Evolutionary conservation across 2,113 vertebrate genomes (phyloP).

Genomic region (Patagioenas fasciata): DNA sequence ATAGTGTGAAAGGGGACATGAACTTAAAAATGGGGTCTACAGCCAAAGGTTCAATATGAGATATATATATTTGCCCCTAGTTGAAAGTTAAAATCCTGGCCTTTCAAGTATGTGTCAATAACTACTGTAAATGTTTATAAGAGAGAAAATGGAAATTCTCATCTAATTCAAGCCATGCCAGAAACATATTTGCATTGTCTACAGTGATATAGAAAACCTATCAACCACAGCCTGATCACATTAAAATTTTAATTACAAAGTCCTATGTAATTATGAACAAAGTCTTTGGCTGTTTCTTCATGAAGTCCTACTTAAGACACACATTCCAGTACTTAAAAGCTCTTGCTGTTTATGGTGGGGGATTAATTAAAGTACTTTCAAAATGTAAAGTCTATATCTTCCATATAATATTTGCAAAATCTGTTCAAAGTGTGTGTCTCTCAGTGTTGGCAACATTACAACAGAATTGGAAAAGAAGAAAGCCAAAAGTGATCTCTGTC

Average conservation of each 20-base stretch:
- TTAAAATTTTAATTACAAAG: slow-evolving; percentile 55
- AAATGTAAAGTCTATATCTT: neutral
- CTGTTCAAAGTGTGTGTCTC: neutral
- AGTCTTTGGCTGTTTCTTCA: neutral
- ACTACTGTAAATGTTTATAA: slow-evolving; percentile 73
- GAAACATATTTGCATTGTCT: slow-evolving; percentile 69
- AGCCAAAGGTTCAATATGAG: neutral
- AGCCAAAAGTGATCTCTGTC: slow-evolving; percentile 1
- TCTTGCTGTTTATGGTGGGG: neutral
- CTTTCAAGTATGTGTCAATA: slow-evolving; percentile 71
- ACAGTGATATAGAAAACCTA: slow-evolving; percentile 20
- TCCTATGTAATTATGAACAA: slow-evolving; percentile 28
- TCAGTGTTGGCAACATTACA: neutral
- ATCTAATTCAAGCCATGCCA: slow-evolving; percentile 74
- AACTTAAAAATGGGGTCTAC: neutral
- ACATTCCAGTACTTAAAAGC: neutral
- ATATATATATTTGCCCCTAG: slow-evolving; percentile 47
- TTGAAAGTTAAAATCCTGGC: slow-evolving; percentile 65
- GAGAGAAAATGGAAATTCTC: slow-evolving; percentile 68
- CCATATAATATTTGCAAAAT: neutral
- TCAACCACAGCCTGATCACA: slow-evolving; percentile 52
- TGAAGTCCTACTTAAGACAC: neutral
- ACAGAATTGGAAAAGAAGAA: neutral
- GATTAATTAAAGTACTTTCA: neutral
- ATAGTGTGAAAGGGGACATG: neutral